A percentile compares a stretch with the other conserved stretches of the same genome.
phyloP scores from a whole-genome alignment of 2,113 vertebrate species.

The Tichodroma muraria region DNA sequence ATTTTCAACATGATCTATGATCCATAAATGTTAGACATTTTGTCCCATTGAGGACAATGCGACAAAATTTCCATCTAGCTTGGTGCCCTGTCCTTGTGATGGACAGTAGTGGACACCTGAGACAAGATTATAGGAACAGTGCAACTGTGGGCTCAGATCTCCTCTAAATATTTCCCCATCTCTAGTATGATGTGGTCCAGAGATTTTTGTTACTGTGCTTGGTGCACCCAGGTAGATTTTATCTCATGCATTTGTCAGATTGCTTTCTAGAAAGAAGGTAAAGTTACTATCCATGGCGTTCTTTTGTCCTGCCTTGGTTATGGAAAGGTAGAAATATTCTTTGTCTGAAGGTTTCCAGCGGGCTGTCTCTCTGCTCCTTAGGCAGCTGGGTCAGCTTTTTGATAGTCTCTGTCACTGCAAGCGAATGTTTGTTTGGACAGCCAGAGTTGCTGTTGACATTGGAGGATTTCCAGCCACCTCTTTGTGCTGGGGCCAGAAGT shows the following conservation, averaged over 20 bases:
- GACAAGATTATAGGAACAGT: neutral
- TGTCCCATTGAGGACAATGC: neutral
- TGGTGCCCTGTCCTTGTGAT: neutral
- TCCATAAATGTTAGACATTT: neutral
- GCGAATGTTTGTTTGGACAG: neutral
- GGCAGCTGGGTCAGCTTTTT: neutral
- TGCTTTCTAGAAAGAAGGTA: neutral
- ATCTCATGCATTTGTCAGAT: neutral
- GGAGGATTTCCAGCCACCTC: neutral
- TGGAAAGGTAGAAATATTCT: neutral
- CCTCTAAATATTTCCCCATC: neutral
- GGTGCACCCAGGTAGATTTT: neutral
- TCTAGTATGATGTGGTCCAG: neutral
- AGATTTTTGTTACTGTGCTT: neutral
- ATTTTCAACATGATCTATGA: neutral
- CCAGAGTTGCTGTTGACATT: rapidly evolving
- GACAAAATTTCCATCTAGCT: neutral
- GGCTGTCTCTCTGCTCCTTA: neutral
- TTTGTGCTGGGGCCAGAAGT: neutral
- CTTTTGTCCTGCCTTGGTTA: neutral
- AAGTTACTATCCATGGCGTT: neutral
- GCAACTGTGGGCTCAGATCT: neutral
- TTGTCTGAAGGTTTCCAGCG: neutral
- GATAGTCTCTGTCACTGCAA: neutral
- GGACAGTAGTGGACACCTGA: neutral